phyloP scores from a whole-genome alignment of 2,888 invertebrate genomes.

The Limenitis arthemis region DNA sequence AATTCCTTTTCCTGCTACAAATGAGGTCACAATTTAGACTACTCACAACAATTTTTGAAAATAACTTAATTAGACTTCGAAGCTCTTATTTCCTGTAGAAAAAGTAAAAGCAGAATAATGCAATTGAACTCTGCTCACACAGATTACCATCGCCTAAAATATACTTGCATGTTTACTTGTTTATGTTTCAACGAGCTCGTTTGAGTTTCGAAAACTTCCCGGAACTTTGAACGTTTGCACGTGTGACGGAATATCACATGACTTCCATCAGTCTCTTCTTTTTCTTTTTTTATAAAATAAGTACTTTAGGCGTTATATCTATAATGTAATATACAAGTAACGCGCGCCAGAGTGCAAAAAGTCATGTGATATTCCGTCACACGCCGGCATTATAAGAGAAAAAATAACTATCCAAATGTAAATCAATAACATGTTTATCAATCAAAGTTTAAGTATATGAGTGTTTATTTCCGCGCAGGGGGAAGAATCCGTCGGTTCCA shows the following conservation, averaged over 20 bases:
- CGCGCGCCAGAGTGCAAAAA: no score
- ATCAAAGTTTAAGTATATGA: not conserved
- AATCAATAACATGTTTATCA: no score
- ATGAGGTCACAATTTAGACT: conserved; percentile 66
- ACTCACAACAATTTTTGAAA: conserved; percentile 8
- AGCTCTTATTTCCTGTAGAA: not conserved
- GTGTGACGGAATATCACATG: no score
- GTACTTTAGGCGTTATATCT: no score
- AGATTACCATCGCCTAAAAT: conserved; percentile 42
- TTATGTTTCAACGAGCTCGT: conserved; percentile 56
- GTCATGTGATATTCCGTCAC: not conserved
- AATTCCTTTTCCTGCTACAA: conserved; percentile 65
- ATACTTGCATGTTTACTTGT: conserved; percentile 53
- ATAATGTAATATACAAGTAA: no score
- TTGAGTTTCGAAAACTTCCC: conserved; percentile 54
- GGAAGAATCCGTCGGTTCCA: conserved; percentile 82
- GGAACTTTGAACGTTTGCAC: conserved; percentile 35
- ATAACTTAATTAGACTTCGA: no score
- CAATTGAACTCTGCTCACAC: conserved; percentile 4
- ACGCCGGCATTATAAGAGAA: no score
- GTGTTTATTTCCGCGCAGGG: conserved; percentile 53
- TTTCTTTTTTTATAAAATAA: no score
- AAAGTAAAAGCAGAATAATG: not conserved
- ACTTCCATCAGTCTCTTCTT: no score
- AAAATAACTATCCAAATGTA: no score